phyloP scores from a whole-genome alignment of 2,797 vertebrate species.

The Orientallactaga sibirica region DNA sequence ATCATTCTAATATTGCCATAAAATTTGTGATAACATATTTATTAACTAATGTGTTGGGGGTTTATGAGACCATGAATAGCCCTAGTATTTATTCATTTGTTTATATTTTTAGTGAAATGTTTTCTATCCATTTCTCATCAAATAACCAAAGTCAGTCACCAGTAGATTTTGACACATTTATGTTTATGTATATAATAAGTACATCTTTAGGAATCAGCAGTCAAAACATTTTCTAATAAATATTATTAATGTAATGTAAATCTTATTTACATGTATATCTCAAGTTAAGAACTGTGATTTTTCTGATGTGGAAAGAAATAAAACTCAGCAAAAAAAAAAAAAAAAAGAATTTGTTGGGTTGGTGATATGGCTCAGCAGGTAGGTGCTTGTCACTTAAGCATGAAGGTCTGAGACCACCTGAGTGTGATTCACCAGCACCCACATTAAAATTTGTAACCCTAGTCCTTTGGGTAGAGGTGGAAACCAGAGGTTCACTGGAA shows the following conservation, averaged over 20 bases:
- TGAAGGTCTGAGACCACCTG: no score
- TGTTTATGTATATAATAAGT: neutral
- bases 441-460: no score
- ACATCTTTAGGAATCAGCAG: neutral
- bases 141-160: neutral
- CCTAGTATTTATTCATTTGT: slow-evolving; percentile 1
- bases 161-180: neutral
- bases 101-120: slow-evolving; percentile 50
- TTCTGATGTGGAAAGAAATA: neutral
- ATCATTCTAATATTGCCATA: slow-evolving; percentile 18
- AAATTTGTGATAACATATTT: neutral
- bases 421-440: no score
- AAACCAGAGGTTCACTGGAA: no score
- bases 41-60: neutral
- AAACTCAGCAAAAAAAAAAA: neutral
- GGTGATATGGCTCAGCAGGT: no score
- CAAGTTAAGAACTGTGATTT: slow-evolving; percentile 4
- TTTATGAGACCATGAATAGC: neutral
- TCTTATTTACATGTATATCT: neutral
- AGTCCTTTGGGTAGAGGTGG: no score
- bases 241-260: neutral
- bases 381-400: no score
- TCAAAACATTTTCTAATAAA: neutral
- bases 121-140: neutral
- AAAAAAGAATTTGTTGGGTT: neutral